Evolutionary conservation across 2,113 vertebrate genomes (phyloP), one percentile per base, ranked within the genome.

Genomic region (Pseudonaja textilis): DNA sequence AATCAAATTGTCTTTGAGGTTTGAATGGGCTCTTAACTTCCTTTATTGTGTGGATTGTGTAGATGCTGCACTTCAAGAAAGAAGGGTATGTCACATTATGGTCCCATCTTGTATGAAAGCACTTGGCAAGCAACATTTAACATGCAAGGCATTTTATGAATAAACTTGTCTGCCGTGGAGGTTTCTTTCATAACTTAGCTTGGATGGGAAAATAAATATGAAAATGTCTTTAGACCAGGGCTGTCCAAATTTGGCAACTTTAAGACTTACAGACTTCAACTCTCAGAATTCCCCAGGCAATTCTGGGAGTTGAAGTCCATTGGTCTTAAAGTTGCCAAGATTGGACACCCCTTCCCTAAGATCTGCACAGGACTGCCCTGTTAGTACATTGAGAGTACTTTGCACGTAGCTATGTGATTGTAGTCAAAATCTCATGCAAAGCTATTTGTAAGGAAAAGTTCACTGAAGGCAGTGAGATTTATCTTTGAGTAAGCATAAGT

Each of bases 141-240:
- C 74, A 42, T 74, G 94, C 69, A 10, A 42, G 39, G 29, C 25
- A 45, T 90, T 69, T 47, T 61, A 87, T 93, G 88, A 95, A 50
- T 57, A 93, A 88, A 45, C 61, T 34, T 89, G 74, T 85, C 90
- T 94, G 6, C 29, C 1, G 1, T 64, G 34, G 22, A 85, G 34
- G 92, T 89, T 10, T 90, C 93, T 94, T 95, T 93, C 14, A 39
- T 39, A 39, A 7, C 10, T 90, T 93, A 20, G 50, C 0, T 81
- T 1, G 74, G 20, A 11, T 29, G 42, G 3, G 64, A 57, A 81
- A 87, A 7, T 2, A 69, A 89, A 69, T 86, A 42, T 55, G 14
- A 91, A 26, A 59, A 93, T 3, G 14, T 50, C 86, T 61, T 50
- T 50, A 91, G 47, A 61, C 10, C 0, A 1, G 4, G 29, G 12